Conservation (phyloP, 1,140 invertebrate genomes). For the Drosophila miranda region DNA sequence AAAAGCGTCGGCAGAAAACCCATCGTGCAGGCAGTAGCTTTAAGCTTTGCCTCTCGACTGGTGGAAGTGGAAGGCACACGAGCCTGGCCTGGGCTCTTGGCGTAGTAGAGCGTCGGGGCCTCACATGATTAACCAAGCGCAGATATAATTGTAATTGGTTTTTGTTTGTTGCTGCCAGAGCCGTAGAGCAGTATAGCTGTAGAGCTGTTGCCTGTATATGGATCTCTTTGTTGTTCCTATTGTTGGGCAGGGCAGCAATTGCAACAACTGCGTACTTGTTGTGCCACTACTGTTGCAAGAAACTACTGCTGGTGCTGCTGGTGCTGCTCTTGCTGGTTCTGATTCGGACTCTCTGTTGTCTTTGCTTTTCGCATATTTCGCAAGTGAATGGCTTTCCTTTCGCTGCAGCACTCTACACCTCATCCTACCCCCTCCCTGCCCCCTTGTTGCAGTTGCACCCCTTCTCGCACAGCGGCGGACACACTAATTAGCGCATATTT, state of each 20-base stretch:
- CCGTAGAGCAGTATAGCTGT: background rate
- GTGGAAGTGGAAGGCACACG: constrained; percentile 3
- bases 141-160: constrained; percentile 72
- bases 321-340: constrained; percentile 6
- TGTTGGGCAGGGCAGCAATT: background rate
- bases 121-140: constrained; percentile 76
- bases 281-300: constrained; percentile 28
- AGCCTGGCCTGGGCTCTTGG: constrained; percentile 11
- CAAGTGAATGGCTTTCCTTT: constrained; percentile 44
- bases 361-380: constrained; percentile 31
- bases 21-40: too few relatives aligned
- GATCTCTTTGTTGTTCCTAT: constrained; percentile 6
- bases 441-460: too few relatives aligned
- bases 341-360: constrained; percentile 26
- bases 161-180: constrained; percentile 47
- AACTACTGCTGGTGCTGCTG: background rate
- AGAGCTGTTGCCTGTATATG: constrained; percentile 9
- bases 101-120: constrained; percentile 4
- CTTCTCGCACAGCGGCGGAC: constrained; percentile 21
- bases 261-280: constrained; percentile 6
- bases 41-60: too few relatives aligned
- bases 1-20: too few relatives aligned
- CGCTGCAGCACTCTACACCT: background rate
- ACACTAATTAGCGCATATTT: constrained; percentile 79
- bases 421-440: constrained; percentile 4